Evolutionary conservation across 1,140 invertebrate genomes (phyloP).

Genomic region (Drosophila kohkoa): DNA sequence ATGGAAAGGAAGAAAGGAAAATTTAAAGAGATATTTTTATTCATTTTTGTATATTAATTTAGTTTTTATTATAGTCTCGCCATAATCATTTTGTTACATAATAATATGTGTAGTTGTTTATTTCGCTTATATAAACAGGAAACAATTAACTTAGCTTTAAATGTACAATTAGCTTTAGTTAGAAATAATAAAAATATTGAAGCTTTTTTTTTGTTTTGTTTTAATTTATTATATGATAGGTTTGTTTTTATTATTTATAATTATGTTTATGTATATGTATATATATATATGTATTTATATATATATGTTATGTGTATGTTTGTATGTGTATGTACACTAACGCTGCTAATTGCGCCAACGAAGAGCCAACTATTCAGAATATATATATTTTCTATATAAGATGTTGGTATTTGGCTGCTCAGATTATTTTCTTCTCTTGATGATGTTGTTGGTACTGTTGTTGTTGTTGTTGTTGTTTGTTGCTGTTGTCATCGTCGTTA

Average conservation of each 20-base stretch:
- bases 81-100: slow-evolving; percentile 53
- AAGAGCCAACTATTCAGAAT: slow-evolving; percentile 53
- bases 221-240: slow-evolving; percentile 67
- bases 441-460: slow-evolving; percentile 5
- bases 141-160: slow-evolving; percentile 79
- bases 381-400: slow-evolving; percentile 63
- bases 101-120: slow-evolving; percentile 59
- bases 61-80: slow-evolving; percentile 59
- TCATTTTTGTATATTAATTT: slow-evolving; percentile 53
- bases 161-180: slow-evolving; percentile 75
- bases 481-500: slow-evolving; percentile 14
- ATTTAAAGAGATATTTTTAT: not conserved
- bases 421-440: slow-evolving; percentile 30
- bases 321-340: slow-evolving; percentile 65
- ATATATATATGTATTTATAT: slow-evolving; percentile 38
- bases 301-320: slow-evolving; percentile 41
- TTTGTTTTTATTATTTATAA: slow-evolving; percentile 41
- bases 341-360: slow-evolving; percentile 49
- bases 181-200: slow-evolving; percentile 82
- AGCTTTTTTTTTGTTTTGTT: slow-evolving; percentile 70
- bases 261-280: slow-evolving; percentile 52
- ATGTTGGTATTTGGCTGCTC: slow-evolving; percentile 55
- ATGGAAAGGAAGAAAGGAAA: not conserved
- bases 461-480: slow-evolving; percentile 14
- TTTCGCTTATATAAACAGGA: slow-evolving; percentile 79